phyloP scores from a whole-genome alignment of 2,888 invertebrate species.

The Drosophila picticornis region DNA sequence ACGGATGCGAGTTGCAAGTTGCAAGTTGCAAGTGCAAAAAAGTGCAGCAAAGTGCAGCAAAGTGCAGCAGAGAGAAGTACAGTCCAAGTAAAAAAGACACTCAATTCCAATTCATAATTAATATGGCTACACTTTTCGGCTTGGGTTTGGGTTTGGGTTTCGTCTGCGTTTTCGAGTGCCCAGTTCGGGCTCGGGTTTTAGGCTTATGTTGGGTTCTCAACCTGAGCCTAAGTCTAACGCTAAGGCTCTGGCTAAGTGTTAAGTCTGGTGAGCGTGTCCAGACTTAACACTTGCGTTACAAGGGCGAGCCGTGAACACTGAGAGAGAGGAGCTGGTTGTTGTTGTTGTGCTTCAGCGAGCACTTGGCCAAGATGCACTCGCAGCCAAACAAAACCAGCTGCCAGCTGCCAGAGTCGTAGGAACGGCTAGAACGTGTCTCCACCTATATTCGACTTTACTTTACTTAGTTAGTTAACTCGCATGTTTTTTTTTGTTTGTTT shows the following conservation, averaged over 20 bases:
- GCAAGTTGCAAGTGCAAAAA: too few relatives aligned
- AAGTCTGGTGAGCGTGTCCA: slow-evolving; percentile 18
- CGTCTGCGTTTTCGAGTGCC: neutral
- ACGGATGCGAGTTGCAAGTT: slow-evolving; percentile 25
- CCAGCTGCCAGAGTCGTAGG: slow-evolving; percentile 8
- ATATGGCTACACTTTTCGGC: slow-evolving; percentile 51
- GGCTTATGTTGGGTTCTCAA: neutral
- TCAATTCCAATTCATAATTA: slow-evolving; percentile 73
- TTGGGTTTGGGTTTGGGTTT: slow-evolving; percentile 1
- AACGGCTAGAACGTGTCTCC: slow-evolving; percentile 6
- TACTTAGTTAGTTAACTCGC: neutral
- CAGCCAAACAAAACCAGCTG: neutral
- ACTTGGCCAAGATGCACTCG: slow-evolving; percentile 31
- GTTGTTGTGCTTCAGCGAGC: slow-evolving; percentile 51
- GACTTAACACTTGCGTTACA: slow-evolving; percentile 45
- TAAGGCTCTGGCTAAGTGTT: neutral
- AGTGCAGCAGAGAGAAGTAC: slow-evolving; percentile 39
- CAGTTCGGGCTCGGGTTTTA: neutral
- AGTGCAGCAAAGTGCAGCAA: slow-evolving; percentile 6
- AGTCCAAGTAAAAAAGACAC: slow-evolving; percentile 36
- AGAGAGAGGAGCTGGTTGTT: neutral
- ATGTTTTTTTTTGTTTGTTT: neutral
- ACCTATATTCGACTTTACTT: neutral
- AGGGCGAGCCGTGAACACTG: slow-evolving; percentile 15
- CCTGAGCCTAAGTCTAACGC: slow-evolving; percentile 2